Conservation (phyloP, 92 coral and sea anemone genomes). For the Porites divaricata region DNA sequence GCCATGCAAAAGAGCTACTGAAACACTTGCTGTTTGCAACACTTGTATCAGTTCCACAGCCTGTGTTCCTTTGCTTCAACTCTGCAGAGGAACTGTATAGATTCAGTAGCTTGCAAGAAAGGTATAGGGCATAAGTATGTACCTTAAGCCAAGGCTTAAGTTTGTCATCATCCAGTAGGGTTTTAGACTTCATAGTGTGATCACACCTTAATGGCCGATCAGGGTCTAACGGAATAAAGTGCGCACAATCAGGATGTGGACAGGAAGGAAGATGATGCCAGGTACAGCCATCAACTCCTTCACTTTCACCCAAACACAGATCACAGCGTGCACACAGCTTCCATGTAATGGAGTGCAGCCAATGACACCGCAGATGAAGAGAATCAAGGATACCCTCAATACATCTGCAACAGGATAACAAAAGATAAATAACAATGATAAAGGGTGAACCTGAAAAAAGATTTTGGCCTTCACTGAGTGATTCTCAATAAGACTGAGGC, state of each 20-base stretch:
- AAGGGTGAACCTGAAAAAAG: not conserved
- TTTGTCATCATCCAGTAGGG: constrained; percentile 2
- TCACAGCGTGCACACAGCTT: constrained; percentile 52
- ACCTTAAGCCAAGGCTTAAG: constrained; percentile 49
- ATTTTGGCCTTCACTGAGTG: too few relatives aligned
- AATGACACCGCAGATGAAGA: constrained; percentile 24
- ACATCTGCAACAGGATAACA: not conserved
- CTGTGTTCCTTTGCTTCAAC: too few relatives aligned
- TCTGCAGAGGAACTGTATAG: too few relatives aligned
- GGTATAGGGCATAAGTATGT: not conserved
- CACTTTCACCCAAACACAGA: constrained; percentile 34
- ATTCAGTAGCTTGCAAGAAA: not conserved
- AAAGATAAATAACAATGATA: not conserved
- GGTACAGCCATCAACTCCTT: constrained; percentile 32
- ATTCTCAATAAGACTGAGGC: too few relatives aligned
- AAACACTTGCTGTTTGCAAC: too few relatives aligned
- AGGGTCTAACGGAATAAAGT: constrained; percentile 28
- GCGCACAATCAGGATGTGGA: constrained; percentile 44
- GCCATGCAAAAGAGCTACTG: too few relatives aligned
- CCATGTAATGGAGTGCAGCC: constrained; percentile 34
- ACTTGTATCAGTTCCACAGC: too few relatives aligned
- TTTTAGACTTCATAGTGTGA: not conserved
- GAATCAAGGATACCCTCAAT: constrained; percentile 9
- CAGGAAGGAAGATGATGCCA: constrained; percentile 34
- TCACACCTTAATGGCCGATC: constrained; percentile 23